A percentile compares a stretch with the other conserved stretches of the same genome.
Evolutionary conservation across 2,888 invertebrate species (phyloP).

Genomic region (Drosophila siamana): DNA sequence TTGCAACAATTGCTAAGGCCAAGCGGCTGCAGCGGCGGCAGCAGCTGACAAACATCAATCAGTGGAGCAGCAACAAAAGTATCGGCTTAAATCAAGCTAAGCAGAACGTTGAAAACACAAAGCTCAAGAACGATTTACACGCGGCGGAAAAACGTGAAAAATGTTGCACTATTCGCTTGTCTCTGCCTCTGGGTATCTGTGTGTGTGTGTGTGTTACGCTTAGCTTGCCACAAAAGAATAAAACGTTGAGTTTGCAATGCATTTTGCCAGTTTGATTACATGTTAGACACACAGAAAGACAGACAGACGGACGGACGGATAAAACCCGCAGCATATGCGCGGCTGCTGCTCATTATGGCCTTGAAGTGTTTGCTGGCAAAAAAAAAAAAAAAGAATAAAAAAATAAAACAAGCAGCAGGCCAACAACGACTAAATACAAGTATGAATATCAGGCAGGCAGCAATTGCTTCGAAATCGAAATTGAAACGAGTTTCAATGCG

Average conservation of each 20-base stretch:
- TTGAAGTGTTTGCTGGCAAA: slow-evolving; percentile 59
- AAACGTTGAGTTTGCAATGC: slow-evolving; percentile 49
- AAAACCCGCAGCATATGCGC: slow-evolving; percentile 69
- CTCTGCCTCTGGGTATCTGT: slow-evolving; percentile 7
- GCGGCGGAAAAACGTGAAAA: slow-evolving; percentile 77
- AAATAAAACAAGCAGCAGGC: slow-evolving; percentile 1
- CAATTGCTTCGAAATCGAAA: slow-evolving; percentile 59
- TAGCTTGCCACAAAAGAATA: slow-evolving; percentile 76
- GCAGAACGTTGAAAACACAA: slow-evolving; percentile 67
- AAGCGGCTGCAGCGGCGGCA: slow-evolving; percentile 45
- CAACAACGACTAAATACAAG: slow-evolving; percentile 23
- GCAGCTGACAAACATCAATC: slow-evolving; percentile 74
- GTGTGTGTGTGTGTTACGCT: slow-evolving; percentile 62
- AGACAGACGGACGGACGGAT: slow-evolving; percentile 36
- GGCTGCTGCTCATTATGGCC: slow-evolving; percentile 69
- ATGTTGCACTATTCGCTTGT: slow-evolving; percentile 38
- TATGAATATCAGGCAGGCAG: slow-evolving; percentile 57
- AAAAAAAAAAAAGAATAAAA: slow-evolving; percentile 23
- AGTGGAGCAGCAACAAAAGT: slow-evolving; percentile 32
- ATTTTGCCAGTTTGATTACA: slow-evolving; percentile 69
- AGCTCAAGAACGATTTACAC: slow-evolving; percentile 70
- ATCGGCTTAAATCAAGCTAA: slow-evolving; percentile 61
- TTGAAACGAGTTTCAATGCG: slow-evolving; percentile 65
- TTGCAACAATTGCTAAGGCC: slow-evolving; percentile 72
- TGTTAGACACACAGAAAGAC: slow-evolving; percentile 48